Evolutionary conservation across 2,888 invertebrate species (phyloP).

Genomic region (Meiosimyza decipiens): DNA sequence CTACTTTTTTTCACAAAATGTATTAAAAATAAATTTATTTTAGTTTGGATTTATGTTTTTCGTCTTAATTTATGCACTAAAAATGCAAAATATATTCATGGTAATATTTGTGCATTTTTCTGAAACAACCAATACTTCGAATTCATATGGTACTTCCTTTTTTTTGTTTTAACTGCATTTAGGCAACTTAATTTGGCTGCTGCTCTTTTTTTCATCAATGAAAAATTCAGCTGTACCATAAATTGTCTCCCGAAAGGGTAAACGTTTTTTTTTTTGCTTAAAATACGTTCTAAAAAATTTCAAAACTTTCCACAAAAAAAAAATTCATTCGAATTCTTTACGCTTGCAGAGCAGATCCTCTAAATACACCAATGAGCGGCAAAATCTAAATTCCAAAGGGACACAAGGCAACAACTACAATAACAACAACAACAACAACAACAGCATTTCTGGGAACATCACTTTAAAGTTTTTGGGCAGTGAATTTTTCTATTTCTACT

Average conservation of each 20-base stretch:
- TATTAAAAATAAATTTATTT: neutral
- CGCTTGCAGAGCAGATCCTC: neutral
- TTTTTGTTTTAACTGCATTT: no score
- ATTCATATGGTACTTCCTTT: no score
- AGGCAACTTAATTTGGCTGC: no score
- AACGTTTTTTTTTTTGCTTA: constrained; percentile 22
- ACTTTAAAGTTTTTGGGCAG: no score
- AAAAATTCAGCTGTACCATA: constrained; percentile 44
- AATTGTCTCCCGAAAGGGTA: constrained; percentile 49
- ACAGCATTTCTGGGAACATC: no score
- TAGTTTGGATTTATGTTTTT: constrained; percentile 5
- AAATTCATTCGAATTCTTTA: constrained; percentile 14
- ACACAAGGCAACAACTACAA: neutral
- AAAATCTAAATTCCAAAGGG: constrained; percentile 17
- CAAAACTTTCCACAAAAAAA: constrained; percentile 4
- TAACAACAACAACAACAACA: no score
- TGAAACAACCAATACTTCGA: no score
- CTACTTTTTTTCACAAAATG: neutral
- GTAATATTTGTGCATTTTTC: no score
- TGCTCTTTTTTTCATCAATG: constrained; percentile 1
- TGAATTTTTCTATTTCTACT: constrained; percentile 36
- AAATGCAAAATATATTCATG: neutral
- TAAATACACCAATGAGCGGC: neutral
- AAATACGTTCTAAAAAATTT: constrained; percentile 15
- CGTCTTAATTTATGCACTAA: no score